Percentiles rank a stretch among this genome's conserved stretches.
These are phyloP conservation scores for Lutjanus argentimaculatus DNA, from an alignment of 2,797 vertebrate genomes.

Conservation along the genomic window DNA sequence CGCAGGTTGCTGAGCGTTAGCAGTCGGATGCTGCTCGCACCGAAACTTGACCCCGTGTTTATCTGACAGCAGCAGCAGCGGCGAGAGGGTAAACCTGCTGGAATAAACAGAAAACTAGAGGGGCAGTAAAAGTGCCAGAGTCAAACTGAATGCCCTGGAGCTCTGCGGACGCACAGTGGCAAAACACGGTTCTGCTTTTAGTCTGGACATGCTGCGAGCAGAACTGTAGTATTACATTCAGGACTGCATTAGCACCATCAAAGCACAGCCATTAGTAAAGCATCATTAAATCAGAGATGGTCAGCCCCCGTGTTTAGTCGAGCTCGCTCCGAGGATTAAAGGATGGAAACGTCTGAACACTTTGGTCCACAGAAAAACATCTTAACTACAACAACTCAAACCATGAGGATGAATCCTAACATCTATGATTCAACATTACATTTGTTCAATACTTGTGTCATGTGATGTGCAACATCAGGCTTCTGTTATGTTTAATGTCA, in stretches of 20 bases:
- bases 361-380: too few species aligned
- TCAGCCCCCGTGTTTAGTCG: too few species aligned
- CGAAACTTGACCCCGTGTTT: slow-evolving; percentile 43
- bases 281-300: too few species aligned
- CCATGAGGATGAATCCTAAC: too few species aligned
- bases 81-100: slow-evolving; percentile 26
- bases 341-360: too few species aligned
- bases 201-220: background rate
- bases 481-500: too few species aligned
- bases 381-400: too few species aligned
- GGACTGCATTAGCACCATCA: background rate
- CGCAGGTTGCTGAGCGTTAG: slow-evolving; percentile 24
- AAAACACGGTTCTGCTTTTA: background rate
- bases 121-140: background rate
- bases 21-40: slow-evolving; percentile 16
- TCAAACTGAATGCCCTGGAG: slow-evolving; percentile 1
- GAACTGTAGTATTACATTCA: background rate
- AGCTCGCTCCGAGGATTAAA: too few species aligned
- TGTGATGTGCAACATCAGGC: too few species aligned
- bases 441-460: too few species aligned
- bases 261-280: background rate
- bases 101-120: slow-evolving; percentile 11
- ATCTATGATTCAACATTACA: too few species aligned
- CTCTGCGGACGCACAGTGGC: slow-evolving; percentile 18
- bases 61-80: slow-evolving; percentile 32